These are phyloP conservation scores for Electrona antarctica DNA, from an alignment of 2,113 vertebrate genomes.

Conservation along the genomic window DNA sequence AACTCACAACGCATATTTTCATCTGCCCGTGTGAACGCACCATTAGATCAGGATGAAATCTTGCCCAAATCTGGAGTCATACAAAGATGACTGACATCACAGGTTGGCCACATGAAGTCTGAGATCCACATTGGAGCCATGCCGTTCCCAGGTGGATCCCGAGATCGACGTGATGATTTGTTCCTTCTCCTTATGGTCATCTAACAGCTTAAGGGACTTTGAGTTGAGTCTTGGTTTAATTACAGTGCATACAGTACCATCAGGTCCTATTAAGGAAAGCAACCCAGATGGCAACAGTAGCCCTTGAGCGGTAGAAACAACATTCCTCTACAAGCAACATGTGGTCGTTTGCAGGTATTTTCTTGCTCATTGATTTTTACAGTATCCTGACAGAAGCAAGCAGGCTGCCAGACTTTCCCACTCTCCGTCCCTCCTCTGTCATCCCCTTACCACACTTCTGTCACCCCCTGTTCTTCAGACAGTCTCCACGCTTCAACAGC, in stretches of 20 bases:
- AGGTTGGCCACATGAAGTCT: too few relatives aligned
- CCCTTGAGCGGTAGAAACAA: slow-evolving; percentile 22
- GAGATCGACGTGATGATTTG: background rate
- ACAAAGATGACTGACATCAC: too few relatives aligned
- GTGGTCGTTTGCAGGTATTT: slow-evolving; percentile 25
- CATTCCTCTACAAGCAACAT: slow-evolving; percentile 32
- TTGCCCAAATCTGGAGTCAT: too few relatives aligned
- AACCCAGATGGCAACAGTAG: slow-evolving; percentile 36
- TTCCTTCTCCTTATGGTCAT: background rate
- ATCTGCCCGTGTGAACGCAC: too few relatives aligned
- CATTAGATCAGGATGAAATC: too few relatives aligned
- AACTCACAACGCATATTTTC: too few relatives aligned
- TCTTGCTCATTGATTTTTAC: slow-evolving; percentile 46
- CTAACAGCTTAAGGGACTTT: slow-evolving; percentile 6
- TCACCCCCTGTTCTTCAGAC: slow-evolving; percentile 5
- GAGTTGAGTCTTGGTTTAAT: slow-evolving; percentile 24
- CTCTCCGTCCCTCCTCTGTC: slow-evolving; percentile 25
- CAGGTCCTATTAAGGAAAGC: slow-evolving; percentile 14
- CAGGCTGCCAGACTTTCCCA: slow-evolving; percentile 16
- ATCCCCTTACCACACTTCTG: background rate
- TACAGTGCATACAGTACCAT: slow-evolving; percentile 33
- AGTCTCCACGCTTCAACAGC: background rate
- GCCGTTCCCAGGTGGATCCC: too few relatives aligned
- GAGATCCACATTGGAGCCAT: too few relatives aligned
- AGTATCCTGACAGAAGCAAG: slow-evolving; percentile 39